A percentile compares a stretch with the other conserved stretches of the same genome.
phyloP scores from a whole-genome alignment of 2,888 invertebrate species.

The Arrhopalites spinosus region DNA sequence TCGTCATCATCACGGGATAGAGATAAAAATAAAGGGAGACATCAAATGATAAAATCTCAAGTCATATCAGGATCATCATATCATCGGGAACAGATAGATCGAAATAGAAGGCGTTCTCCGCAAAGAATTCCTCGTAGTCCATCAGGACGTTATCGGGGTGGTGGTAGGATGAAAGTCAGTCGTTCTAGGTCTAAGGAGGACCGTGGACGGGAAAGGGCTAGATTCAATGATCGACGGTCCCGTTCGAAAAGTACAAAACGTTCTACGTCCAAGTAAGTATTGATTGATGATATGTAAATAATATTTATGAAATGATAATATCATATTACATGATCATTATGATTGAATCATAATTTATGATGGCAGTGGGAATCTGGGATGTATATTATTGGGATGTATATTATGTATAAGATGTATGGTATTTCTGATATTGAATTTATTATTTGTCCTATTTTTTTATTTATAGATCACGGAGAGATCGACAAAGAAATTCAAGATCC shows the following conservation, averaged over 20 bases:
- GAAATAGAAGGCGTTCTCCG: slow-evolving; percentile 30
- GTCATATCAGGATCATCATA: not conserved
- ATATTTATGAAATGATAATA: too few relatives aligned
- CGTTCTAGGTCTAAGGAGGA: slow-evolving; percentile 19
- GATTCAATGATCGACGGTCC: not conserved
- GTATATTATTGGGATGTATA: too few relatives aligned
- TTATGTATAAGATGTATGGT: too few relatives aligned
- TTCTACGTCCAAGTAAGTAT: not conserved
- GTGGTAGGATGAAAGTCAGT: not conserved
- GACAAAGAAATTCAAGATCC: slow-evolving; percentile 21
- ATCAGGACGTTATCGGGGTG: slow-evolving; percentile 24
- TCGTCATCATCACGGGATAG: slow-evolving; percentile 5
- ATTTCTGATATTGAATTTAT: too few relatives aligned
- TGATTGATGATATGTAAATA: not conserved
- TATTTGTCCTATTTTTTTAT: too few relatives aligned
- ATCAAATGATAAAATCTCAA: slow-evolving; percentile 20
- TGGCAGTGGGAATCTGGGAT: too few relatives aligned
- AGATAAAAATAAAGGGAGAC: not conserved
- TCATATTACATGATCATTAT: too few relatives aligned
- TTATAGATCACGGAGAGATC: slow-evolving; percentile 17
- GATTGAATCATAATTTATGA: too few relatives aligned
- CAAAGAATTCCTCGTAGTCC: slow-evolving; percentile 24
- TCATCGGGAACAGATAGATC: slow-evolving; percentile 26
- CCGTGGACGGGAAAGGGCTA: not conserved
- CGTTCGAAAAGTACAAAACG: not conserved